Percentiles rank a stretch among this genome's conserved stretches.
Evolutionary conservation across 1,140 invertebrate genomes (phyloP).

Genomic region (Oscheius sp.): DNA sequence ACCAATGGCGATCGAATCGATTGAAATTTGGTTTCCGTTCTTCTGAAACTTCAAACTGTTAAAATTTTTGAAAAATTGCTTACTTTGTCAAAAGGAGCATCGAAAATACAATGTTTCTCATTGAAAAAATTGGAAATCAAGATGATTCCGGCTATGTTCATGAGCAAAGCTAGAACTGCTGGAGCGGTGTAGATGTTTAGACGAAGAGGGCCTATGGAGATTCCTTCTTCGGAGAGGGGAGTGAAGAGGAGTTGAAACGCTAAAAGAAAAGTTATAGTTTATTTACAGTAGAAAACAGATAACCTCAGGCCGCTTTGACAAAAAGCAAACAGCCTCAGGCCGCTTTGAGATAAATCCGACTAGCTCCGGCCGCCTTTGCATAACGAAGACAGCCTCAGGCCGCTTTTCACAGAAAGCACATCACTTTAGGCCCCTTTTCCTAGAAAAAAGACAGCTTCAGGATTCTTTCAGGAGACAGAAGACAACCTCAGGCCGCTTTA

Average conservation of each 20-base stretch:
- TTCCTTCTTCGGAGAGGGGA: constrained; percentile 23
- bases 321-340: too few species aligned
- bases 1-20: constrained; percentile 29
- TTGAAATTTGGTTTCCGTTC: neutral
- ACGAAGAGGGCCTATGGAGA: neutral
- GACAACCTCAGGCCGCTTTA: too few species aligned
- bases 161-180: constrained; percentile 22
- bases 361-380: too few species aligned
- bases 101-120: constrained; percentile 27
- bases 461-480: too few species aligned
- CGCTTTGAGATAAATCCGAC: too few species aligned
- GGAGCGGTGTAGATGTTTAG: constrained; percentile 30
- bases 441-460: too few species aligned
- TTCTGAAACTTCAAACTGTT: neutral
- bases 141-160: constrained; percentile 35
- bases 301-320: too few species aligned
- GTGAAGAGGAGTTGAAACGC: constrained; percentile 28
- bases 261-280: too few species aligned
- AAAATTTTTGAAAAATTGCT: neutral
- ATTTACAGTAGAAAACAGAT: too few species aligned
- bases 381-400: too few species aligned
- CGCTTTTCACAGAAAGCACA: too few species aligned
- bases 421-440: too few species aligned
- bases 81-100: neutral
- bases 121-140: constrained; percentile 26